Evolutionary conservation across 2,797 vertebrate genomes (phyloP), one percentile per base, ranked within the genome.

Genomic region (Cossypha dichroa): DNA sequence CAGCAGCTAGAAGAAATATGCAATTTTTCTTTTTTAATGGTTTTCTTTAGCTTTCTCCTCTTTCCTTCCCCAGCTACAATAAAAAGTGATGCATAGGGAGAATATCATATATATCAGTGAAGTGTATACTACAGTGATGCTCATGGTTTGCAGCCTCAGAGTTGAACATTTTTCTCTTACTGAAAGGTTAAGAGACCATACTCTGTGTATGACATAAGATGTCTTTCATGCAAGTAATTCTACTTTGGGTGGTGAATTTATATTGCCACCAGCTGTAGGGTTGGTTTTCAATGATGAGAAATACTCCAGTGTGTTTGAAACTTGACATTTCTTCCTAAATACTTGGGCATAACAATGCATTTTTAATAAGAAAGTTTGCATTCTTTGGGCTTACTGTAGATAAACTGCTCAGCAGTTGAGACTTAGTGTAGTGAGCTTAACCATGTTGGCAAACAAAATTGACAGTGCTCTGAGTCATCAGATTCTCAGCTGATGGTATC

Each of bases 401-500:
- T 90, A 85, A 93, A 94, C 69, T 81, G 31, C 40, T 48, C 43
- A 29, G 72, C 78, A 52, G 43, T 75, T 73, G 29, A 84, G 73
- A 73, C 74, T 55, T 43, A 38, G 59, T 15, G 12, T 51, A 76
- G 59, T 49, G 72, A 88, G 59, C 41, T 88, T 76, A 86, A 81
- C 73, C 81, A 1, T 59, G 83, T 76, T 0, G 0, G 34, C 88
- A 84, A 88, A 90, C 69, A 88, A 84, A 94, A 88, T 31, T 67
- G 80, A 21, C 80, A 59, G 51, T 38, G 34, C 81, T 84, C 43
- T 78, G 82, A 95, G 59, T 96, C 88, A 76, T 90, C 90, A 36
- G 43, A 94, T 93, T 95, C 83, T 92, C 90, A 69, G 48, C 77
- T 96, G 88, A 90, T 95, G 74, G 48, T 59, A 69, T 96, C 93